Percentiles rank a stretch among this genome's conserved stretches.
These are phyloP conservation scores for Daktulosphaira vitifoliae DNA, from an alignment of 1,140 invertebrate species.

Conservation along the genomic window DNA sequence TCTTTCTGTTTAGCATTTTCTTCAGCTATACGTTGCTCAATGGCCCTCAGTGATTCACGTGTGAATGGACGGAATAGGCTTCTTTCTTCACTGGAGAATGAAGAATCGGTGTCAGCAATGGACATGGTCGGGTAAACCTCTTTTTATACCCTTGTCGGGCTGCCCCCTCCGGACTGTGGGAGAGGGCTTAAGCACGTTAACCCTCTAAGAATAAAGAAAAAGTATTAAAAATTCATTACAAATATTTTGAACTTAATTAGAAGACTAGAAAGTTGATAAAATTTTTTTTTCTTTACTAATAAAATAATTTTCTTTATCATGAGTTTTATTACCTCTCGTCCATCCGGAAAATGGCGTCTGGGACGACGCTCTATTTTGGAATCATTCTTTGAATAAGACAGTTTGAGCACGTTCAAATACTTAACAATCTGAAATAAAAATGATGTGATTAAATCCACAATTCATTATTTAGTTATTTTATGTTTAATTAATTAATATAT, in stretches of 20 bases:
- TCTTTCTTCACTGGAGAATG: slow-evolving; percentile 80
- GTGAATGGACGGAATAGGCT: slow-evolving; percentile 96
- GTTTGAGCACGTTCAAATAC: slow-evolving; percentile 25
- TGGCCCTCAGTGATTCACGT: slow-evolving; percentile 85
- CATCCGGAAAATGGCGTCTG: slow-evolving; percentile 28
- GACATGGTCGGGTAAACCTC: slow-evolving; percentile 55
- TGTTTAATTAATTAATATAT: too few species aligned
- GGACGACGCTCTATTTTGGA: slow-evolving; percentile 32
- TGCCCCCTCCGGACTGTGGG: slow-evolving; percentile 32
- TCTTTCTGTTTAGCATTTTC: slow-evolving; percentile 92
- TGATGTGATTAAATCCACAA: neutral
- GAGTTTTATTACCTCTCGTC: slow-evolving; percentile 33
- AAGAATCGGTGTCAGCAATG: slow-evolving; percentile 70
- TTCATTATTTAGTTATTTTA: too few species aligned
- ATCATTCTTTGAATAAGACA: slow-evolving; percentile 27
- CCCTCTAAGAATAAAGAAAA: slow-evolving; percentile 3
- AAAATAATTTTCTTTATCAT: too few species aligned
- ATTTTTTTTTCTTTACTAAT: too few species aligned
- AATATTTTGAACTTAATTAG: too few species aligned
- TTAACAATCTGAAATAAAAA: neutral
- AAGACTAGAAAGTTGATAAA: too few species aligned
- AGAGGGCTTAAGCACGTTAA: slow-evolving; percentile 33
- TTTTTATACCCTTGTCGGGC: slow-evolving; percentile 28
- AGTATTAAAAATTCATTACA: too few species aligned
- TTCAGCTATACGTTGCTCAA: slow-evolving; percentile 86